These are phyloP conservation scores for Brachionus koreanus DNA, from an alignment of 1,140 invertebrate genomes.

Conservation along the genomic window DNA sequence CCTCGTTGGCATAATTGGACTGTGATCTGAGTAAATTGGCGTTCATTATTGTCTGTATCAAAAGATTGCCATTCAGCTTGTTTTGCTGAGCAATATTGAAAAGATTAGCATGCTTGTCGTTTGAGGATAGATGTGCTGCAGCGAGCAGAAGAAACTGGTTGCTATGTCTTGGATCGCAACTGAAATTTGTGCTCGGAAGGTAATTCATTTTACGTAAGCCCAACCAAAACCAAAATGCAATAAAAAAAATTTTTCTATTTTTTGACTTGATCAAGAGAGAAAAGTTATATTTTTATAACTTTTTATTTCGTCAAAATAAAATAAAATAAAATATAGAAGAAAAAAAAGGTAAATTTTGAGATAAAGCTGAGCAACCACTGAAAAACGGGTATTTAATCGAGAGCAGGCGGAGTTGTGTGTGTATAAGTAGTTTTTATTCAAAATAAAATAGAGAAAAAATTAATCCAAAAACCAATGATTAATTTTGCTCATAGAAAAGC, in stretches of 20 bases:
- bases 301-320: slow-evolving; percentile 21
- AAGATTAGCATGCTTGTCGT: neutral
- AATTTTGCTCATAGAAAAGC: neutral
- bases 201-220: neutral
- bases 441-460: neutral
- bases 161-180: neutral
- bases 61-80: neutral
- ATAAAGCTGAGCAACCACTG: slow-evolving; percentile 14
- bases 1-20: neutral
- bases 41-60: slow-evolving; percentile 13
- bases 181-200: neutral
- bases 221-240: neutral
- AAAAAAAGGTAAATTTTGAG: neutral
- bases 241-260: neutral
- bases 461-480: neutral
- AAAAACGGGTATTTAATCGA: slow-evolving; percentile 13
- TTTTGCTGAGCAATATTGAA: neutral
- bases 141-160: neutral
- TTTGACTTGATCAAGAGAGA: neutral
- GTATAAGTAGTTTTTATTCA: slow-evolving; percentile 2
- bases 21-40: neutral
- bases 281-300: slow-evolving; percentile 27
- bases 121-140: neutral
- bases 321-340: too few relatives aligned
- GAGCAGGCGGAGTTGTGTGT: neutral